Conservation (phyloP, 2,113 vertebrate species). For the Clinocottus analis region DNA sequence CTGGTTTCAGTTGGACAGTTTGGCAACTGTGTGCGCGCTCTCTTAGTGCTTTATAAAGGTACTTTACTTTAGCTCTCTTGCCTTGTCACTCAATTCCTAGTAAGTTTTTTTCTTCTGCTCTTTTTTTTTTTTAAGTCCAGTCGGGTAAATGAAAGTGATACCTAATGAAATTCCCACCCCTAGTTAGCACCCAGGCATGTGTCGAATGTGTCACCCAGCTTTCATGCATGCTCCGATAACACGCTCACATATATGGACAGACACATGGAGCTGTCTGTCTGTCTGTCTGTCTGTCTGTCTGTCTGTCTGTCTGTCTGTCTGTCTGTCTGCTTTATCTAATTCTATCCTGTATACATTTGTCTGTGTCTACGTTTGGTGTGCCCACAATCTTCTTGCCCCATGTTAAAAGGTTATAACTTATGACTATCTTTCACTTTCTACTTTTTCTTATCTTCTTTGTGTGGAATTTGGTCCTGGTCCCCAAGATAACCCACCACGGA, state of each 20-base stretch:
- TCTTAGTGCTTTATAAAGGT: background rate
- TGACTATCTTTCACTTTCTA: background rate
- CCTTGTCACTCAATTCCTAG: too few relatives aligned
- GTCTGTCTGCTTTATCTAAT: too few relatives aligned
- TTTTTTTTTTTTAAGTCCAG: background rate
- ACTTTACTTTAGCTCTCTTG: background rate
- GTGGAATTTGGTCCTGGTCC: conserved; percentile 17
- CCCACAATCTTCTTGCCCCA: conserved; percentile 11
- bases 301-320: background rate
- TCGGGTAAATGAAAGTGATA: conserved; percentile 40
- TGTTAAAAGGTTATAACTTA: too few relatives aligned
- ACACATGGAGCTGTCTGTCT: background rate
- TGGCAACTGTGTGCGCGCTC: background rate
- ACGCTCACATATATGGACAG: background rate
- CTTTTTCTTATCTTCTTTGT: background rate
- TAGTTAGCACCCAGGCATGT: conserved; percentile 51
- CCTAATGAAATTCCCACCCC: conserved; percentile 48
- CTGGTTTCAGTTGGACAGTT: background rate
- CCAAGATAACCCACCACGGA: conserved; percentile 55
- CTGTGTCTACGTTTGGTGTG: too few relatives aligned
- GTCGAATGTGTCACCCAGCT: conserved; percentile 53
- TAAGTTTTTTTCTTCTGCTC: background rate
- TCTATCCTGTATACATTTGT: too few relatives aligned
- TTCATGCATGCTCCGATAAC: conserved; percentile 67
- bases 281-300: background rate